phyloP scores from a whole-genome alignment of 1,140 invertebrate genomes.

The Catajapyx aquilonaris region DNA sequence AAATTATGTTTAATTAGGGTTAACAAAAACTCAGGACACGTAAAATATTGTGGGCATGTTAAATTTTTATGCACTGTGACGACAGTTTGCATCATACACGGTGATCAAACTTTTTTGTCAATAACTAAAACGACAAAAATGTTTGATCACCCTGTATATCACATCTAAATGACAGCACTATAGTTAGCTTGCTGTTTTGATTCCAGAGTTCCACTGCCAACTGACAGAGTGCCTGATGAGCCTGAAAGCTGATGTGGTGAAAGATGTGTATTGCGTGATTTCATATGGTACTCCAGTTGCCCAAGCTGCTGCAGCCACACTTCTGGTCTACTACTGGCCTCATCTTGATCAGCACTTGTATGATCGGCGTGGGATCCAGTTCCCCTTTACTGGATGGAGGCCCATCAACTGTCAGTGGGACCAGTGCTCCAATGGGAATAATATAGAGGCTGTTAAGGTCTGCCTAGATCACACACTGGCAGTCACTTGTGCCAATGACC shows the following conservation, averaged over 20 bases:
- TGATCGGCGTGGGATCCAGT: constrained; percentile 32
- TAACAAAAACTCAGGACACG: no score
- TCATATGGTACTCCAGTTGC: constrained; percentile 88
- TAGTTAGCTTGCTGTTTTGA: no score
- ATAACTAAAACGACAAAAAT: no score
- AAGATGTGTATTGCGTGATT: constrained; percentile 87
- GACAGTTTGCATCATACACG: no score
- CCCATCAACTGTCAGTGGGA: constrained; percentile 47
- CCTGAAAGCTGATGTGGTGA: constrained; percentile 64
- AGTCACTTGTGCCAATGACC: constrained; percentile 58
- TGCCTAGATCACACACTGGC: constrained; percentile 72
- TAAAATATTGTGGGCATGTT: no score
- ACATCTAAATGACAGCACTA: no score
- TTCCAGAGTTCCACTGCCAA: constrained; percentile 86
- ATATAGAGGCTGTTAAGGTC: constrained; percentile 74
- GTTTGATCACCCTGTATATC: no score
- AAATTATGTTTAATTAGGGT: no score
- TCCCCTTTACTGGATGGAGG: not conserved
- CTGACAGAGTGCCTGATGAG: constrained; percentile 86
- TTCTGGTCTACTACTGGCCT: constrained; percentile 99
- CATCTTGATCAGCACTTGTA: constrained; percentile 83
- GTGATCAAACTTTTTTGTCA: no score
- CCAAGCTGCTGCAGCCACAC: constrained; percentile 75
- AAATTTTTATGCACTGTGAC: no score
- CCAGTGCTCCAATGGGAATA: constrained; percentile 57